Conservation (phyloP, 2,113 vertebrate genomes). For the Hypocryptadius cinnamomeus region DNA sequence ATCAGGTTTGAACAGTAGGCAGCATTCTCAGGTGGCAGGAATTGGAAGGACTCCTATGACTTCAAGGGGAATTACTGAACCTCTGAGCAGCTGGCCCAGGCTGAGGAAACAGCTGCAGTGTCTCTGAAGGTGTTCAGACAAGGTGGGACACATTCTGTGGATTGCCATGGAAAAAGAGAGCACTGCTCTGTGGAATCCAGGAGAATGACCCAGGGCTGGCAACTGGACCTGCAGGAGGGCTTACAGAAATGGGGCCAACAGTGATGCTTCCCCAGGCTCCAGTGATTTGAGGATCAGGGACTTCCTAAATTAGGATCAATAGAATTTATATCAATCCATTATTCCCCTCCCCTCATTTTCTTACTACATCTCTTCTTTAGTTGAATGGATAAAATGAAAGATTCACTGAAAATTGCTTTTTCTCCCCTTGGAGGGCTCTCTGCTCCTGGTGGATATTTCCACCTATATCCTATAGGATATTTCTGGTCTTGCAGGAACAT, state of each 20-base stretch:
- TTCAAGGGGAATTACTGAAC: constrained; percentile 11
- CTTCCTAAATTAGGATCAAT: background rate
- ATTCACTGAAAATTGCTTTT: background rate
- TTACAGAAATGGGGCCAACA: background rate
- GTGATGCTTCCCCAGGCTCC: background rate
- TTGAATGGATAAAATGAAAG: background rate
- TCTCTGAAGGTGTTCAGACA: background rate
- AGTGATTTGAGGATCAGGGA: background rate
- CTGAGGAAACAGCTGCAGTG: background rate
- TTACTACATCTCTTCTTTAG: background rate
- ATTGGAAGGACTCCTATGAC: constrained; percentile 8
- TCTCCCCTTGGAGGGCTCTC: background rate
- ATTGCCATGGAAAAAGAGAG: background rate
- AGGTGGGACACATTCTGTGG: background rate
- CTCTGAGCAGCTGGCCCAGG: background rate
- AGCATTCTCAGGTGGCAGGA: constrained; percentile 40
- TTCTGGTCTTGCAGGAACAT: background rate
- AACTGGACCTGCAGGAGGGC: background rate
- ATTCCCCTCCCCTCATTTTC: background rate
- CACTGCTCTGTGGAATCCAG: background rate
- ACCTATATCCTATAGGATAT: background rate
- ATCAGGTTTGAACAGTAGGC: background rate
- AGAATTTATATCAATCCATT: background rate
- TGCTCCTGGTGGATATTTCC: background rate
- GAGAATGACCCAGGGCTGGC: background rate